phyloP scores from a whole-genome alignment of 1,140 invertebrate genomes.

The Elymnias hypermnestra region DNA sequence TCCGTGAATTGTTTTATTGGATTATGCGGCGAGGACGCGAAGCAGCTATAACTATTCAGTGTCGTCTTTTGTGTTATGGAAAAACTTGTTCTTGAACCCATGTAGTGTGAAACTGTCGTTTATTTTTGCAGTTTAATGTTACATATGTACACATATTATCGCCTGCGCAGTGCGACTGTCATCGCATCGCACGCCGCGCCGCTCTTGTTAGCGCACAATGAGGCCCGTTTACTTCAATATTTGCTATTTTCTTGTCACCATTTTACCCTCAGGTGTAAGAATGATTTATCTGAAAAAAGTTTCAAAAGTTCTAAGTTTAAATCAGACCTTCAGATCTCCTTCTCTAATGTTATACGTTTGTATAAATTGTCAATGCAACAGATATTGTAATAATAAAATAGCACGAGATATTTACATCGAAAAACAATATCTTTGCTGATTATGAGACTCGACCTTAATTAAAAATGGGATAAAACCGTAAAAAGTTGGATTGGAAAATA shows the following conservation, averaged over 20 bases:
- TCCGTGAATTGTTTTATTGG: constrained; percentile 74
- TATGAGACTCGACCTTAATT: no score
- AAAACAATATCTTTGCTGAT: no score
- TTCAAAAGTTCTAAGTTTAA: no score
- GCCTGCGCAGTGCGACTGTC: constrained; percentile 53
- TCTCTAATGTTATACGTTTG: no score
- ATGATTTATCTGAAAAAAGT: not conserved
- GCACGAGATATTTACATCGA: no score
- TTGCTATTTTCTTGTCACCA: constrained; percentile 14
- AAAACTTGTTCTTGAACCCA: constrained; percentile 76
- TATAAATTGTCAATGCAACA: no score
- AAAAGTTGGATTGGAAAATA: no score
- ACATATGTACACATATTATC: constrained; percentile 76
- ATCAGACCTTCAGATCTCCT: no score
- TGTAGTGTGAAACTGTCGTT: constrained; percentile 75
- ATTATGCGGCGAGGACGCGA: constrained; percentile 71
- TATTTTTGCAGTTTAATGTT: constrained; percentile 75
- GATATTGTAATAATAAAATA: no score
- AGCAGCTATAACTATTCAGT: constrained; percentile 76
- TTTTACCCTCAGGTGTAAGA: not conserved
- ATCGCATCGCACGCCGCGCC: constrained; percentile 36
- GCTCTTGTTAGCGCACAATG: constrained; percentile 58
- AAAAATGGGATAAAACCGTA: no score
- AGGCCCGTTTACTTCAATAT: constrained; percentile 28
- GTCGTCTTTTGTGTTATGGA: constrained; percentile 76